Evolutionary conservation across 2,797 vertebrate species (phyloP), one percentile per base, ranked within the genome.

Genomic region (Sylvia borin): DNA sequence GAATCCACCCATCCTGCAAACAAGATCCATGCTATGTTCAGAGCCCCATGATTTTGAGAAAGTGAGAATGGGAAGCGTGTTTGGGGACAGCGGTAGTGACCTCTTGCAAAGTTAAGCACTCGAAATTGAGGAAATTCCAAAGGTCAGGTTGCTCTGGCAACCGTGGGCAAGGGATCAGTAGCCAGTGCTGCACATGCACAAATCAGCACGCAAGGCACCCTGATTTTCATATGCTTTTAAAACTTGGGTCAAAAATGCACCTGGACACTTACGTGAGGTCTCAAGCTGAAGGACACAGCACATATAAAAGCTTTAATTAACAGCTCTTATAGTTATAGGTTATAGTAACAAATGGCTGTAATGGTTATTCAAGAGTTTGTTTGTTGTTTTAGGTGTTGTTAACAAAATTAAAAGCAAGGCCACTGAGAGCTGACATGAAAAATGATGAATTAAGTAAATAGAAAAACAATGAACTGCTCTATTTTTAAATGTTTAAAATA

Each of bases 101-200:
- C 82, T 81, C 76, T 55, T 43, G 54, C 40, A 68, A 85, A 67
- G 90, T 70, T 62, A 75, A 93, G 62, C 54, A 55, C 58, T 88
- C 73, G 62, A 80, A 94, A 93, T 3, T 70, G 83, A 92, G 83
- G 83, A 67, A 94, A 96, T 94, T 94, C 90, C 85, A 76, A 76
- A 78, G 62, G 70, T 71, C 93, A 86, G 51, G 85, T 88, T 95
- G 77, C 94, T 93, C 73, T 82, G 83, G 88, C 55, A 95, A 85
- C 76, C n/a, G 32, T 32, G 67, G 34, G n/a, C 29, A 60, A 76
- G 16, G 32, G 65, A 85, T n/a, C 55, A 75, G 85, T 4, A 29
- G 50, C 78, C 48, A 61, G 50, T 1, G 14, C 57, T 62, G 36
- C 36, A 25, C 60, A 36, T 2, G 18, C 8, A 5, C 48, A 75